Evolutionary conservation across 1,140 invertebrate genomes (phyloP), one percentile per base, ranked within the genome.

Genomic region (Steinernema khuongi): DNA sequence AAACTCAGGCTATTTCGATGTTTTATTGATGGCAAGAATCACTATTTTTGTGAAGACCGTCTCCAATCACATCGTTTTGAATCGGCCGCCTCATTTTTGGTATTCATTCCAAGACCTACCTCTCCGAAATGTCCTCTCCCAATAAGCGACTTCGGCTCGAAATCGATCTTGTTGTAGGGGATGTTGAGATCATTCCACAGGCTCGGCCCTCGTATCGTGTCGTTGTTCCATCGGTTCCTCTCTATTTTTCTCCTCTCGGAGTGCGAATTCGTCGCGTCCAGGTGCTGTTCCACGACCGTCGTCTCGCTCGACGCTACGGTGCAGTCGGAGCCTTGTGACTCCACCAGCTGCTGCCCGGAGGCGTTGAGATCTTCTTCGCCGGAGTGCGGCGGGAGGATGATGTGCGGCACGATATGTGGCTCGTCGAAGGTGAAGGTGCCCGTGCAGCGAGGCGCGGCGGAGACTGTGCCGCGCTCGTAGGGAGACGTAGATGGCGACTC

Each of bases 51-150:
- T n/a, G n/a, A n/a, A n/a, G n/a, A n/a, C n/a, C n/a, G n/a, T n/a
- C n/a, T n/a, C n/a, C n/a, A n/a, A n/a, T n/a, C n/a, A n/a, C n/a
- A n/a, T n/a, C n/a, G n/a, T n/a, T n/a, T n/a, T n/a, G n/a, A n/a
- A n/a, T n/a, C n/a, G n/a, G n/a, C n/a, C n/a, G n/a, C n/a, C n/a
- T n/a, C n/a, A n/a, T n/a, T n/a, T n/a, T n/a, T n/a, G n/a, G n/a
- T n/a, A n/a, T n/a, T n/a, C n/a, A n/a, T n/a, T n/a, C n/a, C n/a
- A 75, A 50, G 26, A 74, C 79, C 30, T 2, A 83, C 81, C 32
- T 83, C 72, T 43, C 83, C 84, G 77, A 84, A 84, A 33, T 82
- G 75, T 26, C 83, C 83, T 7, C 72, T 41, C 14, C 83, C 83
- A 67, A 84, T 85, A 0, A 83, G 31, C 14, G 72, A 70, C 17